These are phyloP conservation scores for Bugula neritina DNA, from an alignment of 2,888 invertebrate genomes.

Conservation along the genomic window DNA sequence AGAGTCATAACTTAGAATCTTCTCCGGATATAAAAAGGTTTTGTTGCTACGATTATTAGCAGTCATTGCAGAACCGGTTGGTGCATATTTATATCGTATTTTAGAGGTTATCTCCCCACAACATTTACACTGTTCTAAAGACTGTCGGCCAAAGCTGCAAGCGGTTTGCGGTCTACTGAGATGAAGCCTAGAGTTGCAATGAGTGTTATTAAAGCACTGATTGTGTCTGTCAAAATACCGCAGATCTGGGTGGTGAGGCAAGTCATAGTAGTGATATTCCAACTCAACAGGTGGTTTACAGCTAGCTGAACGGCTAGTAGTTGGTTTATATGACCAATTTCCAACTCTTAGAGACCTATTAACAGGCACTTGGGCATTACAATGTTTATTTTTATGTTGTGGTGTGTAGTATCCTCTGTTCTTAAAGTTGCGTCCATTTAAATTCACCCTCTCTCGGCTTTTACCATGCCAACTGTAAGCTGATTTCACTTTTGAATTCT, in stretches of 20 bases:
- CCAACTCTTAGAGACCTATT: background rate
- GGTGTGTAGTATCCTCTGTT: no score
- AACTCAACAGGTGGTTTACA: background rate
- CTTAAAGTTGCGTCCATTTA: no score
- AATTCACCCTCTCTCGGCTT: no score
- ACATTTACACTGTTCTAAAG: conserved; percentile 3
- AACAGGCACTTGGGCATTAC: background rate
- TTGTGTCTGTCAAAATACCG: conserved; percentile 40
- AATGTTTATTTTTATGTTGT: background rate
- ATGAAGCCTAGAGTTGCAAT: conserved; percentile 35
- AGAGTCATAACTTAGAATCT: background rate
- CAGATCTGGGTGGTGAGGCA: conserved; percentile 36
- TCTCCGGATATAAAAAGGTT: conserved; percentile 25
- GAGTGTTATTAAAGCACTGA: conserved; percentile 37
- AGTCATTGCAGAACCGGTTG: conserved; percentile 16
- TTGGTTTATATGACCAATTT: background rate
- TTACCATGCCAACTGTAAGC: no score
- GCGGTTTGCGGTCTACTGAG: conserved; percentile 36
- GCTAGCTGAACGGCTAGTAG: background rate
- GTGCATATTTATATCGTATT: conserved; percentile 2
- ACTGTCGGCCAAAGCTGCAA: conserved; percentile 29
- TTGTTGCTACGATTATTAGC: background rate
- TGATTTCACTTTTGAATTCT: no score
- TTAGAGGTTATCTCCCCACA: conserved; percentile 16
- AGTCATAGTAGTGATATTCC: conserved; percentile 32